Evolutionary conservation across 2,888 invertebrate species (phyloP).

Genomic region (Molorchus minor): DNA sequence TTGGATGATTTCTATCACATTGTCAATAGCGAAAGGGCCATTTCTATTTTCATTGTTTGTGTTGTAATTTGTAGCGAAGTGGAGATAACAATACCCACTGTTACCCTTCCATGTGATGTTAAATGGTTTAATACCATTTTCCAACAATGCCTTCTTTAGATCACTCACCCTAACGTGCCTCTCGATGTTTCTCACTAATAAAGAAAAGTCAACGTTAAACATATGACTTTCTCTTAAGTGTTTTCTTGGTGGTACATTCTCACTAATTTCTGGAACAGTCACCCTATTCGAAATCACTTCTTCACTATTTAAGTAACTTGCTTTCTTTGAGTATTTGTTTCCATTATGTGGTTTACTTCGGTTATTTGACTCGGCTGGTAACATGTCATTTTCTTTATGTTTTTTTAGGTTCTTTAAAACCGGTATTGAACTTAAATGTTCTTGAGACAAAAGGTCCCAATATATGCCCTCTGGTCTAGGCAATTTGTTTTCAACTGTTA

Average conservation of each 20-base stretch:
- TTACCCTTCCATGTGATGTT: constrained; percentile 74
- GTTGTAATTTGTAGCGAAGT: constrained; percentile 73
- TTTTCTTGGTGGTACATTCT: constrained; percentile 30
- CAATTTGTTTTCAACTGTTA: constrained; percentile 68
- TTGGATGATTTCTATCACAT: constrained; percentile 64
- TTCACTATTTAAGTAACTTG: background rate
- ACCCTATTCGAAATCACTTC: background rate
- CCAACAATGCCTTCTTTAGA: constrained; percentile 75
- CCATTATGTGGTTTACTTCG: background rate
- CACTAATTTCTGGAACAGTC: constrained; percentile 19
- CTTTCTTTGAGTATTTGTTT: background rate
- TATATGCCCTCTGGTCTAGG: constrained; percentile 78
- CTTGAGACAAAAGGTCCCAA: constrained; percentile 80
- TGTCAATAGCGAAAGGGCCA: constrained; percentile 62
- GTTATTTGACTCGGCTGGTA: background rate
- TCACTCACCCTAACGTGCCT: constrained; percentile 77
- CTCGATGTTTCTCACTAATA: constrained; percentile 76
- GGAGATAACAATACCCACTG: constrained; percentile 67
- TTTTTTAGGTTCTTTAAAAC: constrained; percentile 75
- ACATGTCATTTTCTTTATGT: constrained; percentile 43
- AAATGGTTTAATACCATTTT: constrained; percentile 79
- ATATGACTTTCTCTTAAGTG: constrained; percentile 29
- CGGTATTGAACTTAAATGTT: constrained; percentile 77
- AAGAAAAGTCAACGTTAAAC: constrained; percentile 66
- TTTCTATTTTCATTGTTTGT: constrained; percentile 35